Conservation (phyloP, 92 coral and sea anemone species). For the Phymanthus crucifer region DNA sequence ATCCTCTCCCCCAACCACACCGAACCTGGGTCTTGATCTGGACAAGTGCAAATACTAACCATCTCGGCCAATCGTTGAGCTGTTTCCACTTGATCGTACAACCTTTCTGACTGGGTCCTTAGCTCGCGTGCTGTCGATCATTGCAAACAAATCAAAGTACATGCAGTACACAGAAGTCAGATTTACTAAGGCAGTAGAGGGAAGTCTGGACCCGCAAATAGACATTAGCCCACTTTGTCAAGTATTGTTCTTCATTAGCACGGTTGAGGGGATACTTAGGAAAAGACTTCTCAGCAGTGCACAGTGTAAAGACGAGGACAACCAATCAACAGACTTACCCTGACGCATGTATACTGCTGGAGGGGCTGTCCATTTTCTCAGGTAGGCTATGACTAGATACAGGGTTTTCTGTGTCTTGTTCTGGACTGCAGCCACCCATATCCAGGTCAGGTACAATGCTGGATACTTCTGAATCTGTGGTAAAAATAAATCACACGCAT, state of each 20-base stretch:
- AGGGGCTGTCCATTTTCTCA: constrained; percentile 61
- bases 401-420: constrained; percentile 56
- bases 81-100: constrained; percentile 48
- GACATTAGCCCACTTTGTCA: no score
- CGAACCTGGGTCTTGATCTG: neutral
- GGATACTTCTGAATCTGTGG: constrained; percentile 26
- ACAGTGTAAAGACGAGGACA: neutral
- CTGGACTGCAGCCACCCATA: constrained; percentile 66
- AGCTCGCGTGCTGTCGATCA: constrained; percentile 39
- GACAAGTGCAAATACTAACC: constrained; percentile 33
- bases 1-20: no score
- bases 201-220: no score
- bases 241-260: no score
- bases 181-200: neutral
- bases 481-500: neutral
- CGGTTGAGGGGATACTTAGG: no score
- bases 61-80: constrained; percentile 65
- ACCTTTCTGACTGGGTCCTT: constrained; percentile 73
- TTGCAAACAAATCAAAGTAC: neutral
- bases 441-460: constrained; percentile 70
- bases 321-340: constrained; percentile 7
- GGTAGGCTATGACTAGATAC: constrained; percentile 65
- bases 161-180: neutral
- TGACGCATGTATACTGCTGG: constrained; percentile 15
- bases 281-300: no score